Conservation (phyloP, 2,888 invertebrate genomes). For the Halocaridina rubra region DNA sequence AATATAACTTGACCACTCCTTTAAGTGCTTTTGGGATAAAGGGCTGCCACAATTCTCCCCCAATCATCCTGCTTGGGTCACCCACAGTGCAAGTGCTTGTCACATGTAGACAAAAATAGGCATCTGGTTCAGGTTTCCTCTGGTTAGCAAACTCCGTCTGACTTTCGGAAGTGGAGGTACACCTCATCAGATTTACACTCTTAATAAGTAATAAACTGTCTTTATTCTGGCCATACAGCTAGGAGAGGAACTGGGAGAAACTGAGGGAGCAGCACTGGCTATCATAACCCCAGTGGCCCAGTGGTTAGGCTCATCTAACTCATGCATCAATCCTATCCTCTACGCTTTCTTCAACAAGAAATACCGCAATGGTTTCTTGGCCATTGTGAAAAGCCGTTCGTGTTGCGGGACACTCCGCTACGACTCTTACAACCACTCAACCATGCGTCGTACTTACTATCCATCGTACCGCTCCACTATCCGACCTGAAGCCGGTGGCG, state of each 20-base stretch:
- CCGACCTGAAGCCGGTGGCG: slow-evolving; percentile 17
- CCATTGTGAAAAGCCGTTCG: slow-evolving; percentile 85
- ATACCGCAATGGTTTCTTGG: slow-evolving; percentile 89
- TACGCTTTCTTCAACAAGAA: slow-evolving; percentile 96
- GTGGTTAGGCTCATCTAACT: slow-evolving; percentile 93
- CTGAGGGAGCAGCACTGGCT: slow-evolving; percentile 81
- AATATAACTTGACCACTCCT: too few relatives aligned
- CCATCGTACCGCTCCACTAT: slow-evolving; percentile 43
- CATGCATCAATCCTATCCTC: slow-evolving; percentile 93
- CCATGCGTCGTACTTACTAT: slow-evolving; percentile 41
- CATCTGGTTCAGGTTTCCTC: too few relatives aligned
- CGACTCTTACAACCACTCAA: slow-evolving; percentile 70
- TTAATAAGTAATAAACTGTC: too few relatives aligned
- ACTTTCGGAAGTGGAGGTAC: too few relatives aligned
- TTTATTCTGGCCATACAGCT: too few relatives aligned
- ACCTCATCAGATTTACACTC: too few relatives aligned
- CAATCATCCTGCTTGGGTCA: too few relatives aligned
- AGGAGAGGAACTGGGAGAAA: slow-evolving; percentile 79
- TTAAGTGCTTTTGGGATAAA: too few relatives aligned
- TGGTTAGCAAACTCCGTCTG: too few relatives aligned
- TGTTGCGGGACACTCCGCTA: slow-evolving; percentile 88
- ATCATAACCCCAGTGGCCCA: slow-evolving; percentile 89
- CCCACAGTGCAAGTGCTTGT: too few relatives aligned
- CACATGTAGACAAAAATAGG: too few relatives aligned
- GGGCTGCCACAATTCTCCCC: too few relatives aligned